Percentiles rank a stretch among this genome's conserved stretches.
phyloP scores from a whole-genome alignment of 2,113 vertebrate species.

The Desmodus rotundus region DNA sequence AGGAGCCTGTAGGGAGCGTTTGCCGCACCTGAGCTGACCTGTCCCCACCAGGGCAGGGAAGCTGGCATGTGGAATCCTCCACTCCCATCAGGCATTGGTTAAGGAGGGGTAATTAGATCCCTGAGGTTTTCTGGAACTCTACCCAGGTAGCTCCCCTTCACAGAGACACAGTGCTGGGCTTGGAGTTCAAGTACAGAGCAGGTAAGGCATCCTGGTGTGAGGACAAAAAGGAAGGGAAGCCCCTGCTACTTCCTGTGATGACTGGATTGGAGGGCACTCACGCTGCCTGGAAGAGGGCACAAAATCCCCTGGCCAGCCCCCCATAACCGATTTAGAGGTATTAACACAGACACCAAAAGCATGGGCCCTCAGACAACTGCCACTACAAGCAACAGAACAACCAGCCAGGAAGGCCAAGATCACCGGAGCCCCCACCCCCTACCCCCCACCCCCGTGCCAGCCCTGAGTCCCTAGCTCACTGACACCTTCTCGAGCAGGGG shows the following conservation, averaged over 20 bases:
- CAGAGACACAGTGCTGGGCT: background rate
- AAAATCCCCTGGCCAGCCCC: too few species aligned
- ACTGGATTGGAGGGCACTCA: background rate
- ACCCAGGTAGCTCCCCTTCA: background rate
- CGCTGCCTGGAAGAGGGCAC: background rate
- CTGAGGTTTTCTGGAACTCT: background rate
- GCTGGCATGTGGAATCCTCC: background rate
- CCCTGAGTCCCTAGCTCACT: background rate
- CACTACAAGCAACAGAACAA: background rate
- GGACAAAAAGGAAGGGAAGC: too few species aligned
- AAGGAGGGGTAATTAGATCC: background rate
- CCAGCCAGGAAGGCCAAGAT: background rate
- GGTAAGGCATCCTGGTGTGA: background rate
- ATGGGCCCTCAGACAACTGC: background rate
- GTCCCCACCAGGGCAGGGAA: fast-evolving
- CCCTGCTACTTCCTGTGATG: background rate
- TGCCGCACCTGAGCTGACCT: background rate
- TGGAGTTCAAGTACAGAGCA: background rate
- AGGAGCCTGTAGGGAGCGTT: background rate
- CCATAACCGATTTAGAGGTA: background rate
- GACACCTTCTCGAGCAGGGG: background rate
- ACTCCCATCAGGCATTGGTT: background rate
- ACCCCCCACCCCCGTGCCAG: too few species aligned
- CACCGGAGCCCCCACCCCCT: background rate
- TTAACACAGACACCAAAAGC: background rate